Base-by-base conservation (phyloP, 2,113 vertebrate genomes). In the Pseudonaja textilis region DNA sequence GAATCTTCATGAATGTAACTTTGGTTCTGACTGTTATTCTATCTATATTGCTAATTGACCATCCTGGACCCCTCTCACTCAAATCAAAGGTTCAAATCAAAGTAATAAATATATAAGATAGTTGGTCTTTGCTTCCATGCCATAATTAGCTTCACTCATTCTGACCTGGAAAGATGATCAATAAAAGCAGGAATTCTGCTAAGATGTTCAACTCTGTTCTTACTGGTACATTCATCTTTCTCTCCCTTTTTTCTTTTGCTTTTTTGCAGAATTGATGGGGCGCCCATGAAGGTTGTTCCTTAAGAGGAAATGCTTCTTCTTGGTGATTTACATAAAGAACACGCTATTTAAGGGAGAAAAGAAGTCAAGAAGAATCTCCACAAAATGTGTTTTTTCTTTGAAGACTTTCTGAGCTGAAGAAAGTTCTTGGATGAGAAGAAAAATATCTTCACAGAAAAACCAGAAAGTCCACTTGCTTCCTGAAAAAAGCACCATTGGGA, bases 241-340 rank as follows among this genome's bases (percentile, higher is more conserved):
- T 50, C 5, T 39, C 34, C n/a, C 26, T 11, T 61, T 61, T 11
- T 6, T 9, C 7, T 69, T 9, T 12, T 52, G 25, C 42, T 23
- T 69, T 54, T 22, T 1, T 97, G 89, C 97, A 98, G 96, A 98
- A 98, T 96, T 97, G 97, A 74, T 92, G 5, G 10, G 8, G 25
- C 1, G 0, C 2, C 74, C 74, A 22, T 22, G 34, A 39, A 42
- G 34, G 74, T 8, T 81, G 74, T 9, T 42, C 18, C 74, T 81
- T 81, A 81, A 81, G 64, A 42, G 34, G 74, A 42, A 42, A 42
- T 81, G 74, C 1, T 81, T 22, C 29, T 6, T 34, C 18, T 81
- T 9, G 34, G 3, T 42, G 74, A 81, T 81, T 81, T 81, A 81
- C 74, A 81, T 81, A 42, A 81, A 42, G 34, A 39, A 20, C 69